phyloP scores from a whole-genome alignment of 2,797 vertebrate species.

The Myotis daubentonii region DNA sequence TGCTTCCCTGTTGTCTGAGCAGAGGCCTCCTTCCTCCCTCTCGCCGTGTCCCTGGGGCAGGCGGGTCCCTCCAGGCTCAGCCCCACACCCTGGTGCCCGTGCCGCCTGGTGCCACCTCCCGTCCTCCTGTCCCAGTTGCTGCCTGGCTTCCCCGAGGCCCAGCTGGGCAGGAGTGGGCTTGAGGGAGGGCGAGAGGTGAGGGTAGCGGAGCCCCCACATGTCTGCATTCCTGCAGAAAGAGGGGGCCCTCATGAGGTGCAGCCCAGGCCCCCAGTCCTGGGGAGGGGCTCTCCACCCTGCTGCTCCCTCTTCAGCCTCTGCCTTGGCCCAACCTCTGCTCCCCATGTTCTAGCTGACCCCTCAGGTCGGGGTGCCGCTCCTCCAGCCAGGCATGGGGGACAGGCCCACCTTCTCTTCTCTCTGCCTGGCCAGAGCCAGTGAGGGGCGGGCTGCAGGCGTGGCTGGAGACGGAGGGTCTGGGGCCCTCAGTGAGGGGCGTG shows the following conservation, averaged over 20 bases:
- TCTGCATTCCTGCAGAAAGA: not conserved
- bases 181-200: not conserved
- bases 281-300: not conserved
- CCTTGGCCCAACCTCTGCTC: not conserved
- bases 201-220: rapidly evolving
- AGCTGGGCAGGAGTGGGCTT: too few species aligned
- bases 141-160: not conserved
- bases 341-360: rapidly evolving
- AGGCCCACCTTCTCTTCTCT: not conserved
- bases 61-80: rapidly evolving
- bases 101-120: not conserved
- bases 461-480: not conserved
- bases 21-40: rapidly evolving
- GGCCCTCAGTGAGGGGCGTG: not conserved
- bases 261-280: not conserved
- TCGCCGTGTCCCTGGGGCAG: rapidly evolving
- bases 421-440: rapidly evolving
- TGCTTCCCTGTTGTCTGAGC: rapidly evolving
- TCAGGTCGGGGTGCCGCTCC: not conserved
- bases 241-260: not conserved
- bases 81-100: not conserved
- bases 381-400: not conserved
- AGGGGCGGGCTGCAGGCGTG: rapidly evolving
- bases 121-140: not conserved
- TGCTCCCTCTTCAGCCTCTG: not conserved